Evolutionary conservation across 2,113 vertebrate species (phyloP), one percentile per base, ranked within the genome.

Genomic region (Notechis scutatus): DNA sequence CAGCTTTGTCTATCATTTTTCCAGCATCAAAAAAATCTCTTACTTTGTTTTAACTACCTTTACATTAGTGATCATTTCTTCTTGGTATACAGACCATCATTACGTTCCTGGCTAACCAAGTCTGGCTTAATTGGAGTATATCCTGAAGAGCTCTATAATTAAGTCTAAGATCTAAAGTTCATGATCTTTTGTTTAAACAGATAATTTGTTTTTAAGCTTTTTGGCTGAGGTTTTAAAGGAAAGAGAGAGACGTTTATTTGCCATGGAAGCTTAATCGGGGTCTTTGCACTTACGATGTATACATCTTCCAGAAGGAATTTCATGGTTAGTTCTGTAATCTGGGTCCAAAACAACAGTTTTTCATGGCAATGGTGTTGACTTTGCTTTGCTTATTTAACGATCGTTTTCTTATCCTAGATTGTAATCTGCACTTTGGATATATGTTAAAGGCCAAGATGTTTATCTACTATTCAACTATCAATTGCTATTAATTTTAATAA

Each of bases 111-210:
- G 7, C 29, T 57, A 89, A 57, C 55, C 11, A 0, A 86, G 21
- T 23, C 52, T 29, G 50, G 50, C 81, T 47, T 20, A 56, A 50
- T 24, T 52, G 69, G 88, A 93, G 54, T 59, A 18, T 50, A 86
- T 90, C 88, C 69, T 59, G 59, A 89, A 90, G 29, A 61, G 50
- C 74, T 52, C 88, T 24, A 20, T 86, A 93, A 93, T 93, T 90
- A 90, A 90, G 29, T 61, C 45, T 15, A 5, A 34, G 54, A 24
- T 50, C 88, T 93, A 39, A 90, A 86, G 55, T 61, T 85, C 55
- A 24, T 61, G 92, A 90, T 86, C 88, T 85, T 81, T 39, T 85
- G 54, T 90, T 90, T 85, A 90, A 90, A 12, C 15, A 85, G 69
- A 56, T 56, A 26, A 89, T 92, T 88, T 89, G 87, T 21, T 52